phyloP scores from a whole-genome alignment of 2,113 vertebrate species.

The Hiodon tergisus region DNA sequence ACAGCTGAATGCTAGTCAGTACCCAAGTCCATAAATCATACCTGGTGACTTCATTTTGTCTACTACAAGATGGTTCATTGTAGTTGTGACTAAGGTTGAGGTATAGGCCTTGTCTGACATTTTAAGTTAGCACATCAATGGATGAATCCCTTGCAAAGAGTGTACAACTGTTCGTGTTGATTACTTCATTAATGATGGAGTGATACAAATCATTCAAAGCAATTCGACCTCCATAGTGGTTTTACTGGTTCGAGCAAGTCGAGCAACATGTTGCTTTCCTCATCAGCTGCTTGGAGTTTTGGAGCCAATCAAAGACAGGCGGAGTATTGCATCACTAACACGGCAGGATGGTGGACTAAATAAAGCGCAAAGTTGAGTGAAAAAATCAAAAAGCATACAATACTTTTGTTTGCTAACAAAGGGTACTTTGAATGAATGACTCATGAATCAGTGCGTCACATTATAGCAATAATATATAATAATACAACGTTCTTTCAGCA shows the following conservation, averaged over 20 bases:
- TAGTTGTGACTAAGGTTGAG: neutral
- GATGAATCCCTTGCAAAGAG: neutral
- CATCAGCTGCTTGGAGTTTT: neutral
- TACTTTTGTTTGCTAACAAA: too few relatives aligned
- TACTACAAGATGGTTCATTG: neutral
- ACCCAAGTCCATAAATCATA: neutral
- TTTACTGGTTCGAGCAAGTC: neutral
- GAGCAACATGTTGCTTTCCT: neutral
- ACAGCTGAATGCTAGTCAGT: too few relatives aligned
- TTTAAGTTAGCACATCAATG: neutral
- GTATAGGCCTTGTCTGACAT: neutral
- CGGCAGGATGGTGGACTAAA: too few relatives aligned
- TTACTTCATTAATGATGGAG: neutral
- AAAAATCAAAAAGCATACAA: too few relatives aligned
- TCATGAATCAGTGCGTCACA: too few relatives aligned
- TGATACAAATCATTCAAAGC: conserved; percentile 1
- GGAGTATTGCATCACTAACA: neutral
- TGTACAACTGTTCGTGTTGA: neutral
- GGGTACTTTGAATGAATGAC: too few relatives aligned
- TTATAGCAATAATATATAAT: too few relatives aligned
- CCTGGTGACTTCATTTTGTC: neutral
- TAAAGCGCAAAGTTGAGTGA: too few relatives aligned
- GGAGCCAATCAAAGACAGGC: neutral
- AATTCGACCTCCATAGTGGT: neutral
- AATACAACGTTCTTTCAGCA: too few relatives aligned